Conservation (phyloP, 2,888 invertebrate species). For the Eupsilia transversa region DNA sequence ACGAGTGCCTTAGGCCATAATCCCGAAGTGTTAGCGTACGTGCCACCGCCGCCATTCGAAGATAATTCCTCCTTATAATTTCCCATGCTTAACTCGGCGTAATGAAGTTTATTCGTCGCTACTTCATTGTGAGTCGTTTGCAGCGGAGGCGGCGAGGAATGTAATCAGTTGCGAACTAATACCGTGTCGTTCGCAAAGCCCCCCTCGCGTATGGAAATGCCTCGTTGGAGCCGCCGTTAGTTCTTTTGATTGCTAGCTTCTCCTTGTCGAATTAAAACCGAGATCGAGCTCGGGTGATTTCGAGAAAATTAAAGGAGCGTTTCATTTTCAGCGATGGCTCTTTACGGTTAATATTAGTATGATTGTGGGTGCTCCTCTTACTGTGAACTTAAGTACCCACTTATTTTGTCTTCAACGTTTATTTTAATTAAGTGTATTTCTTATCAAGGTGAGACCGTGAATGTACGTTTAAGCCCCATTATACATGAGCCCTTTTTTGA, state of each 20-base stretch:
- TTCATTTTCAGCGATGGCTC: slow-evolving; percentile 85
- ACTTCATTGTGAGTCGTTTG: slow-evolving; percentile 89
- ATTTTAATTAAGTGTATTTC: slow-evolving; percentile 82
- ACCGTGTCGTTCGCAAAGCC: slow-evolving; percentile 86
- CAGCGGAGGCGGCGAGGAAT: slow-evolving; percentile 85
- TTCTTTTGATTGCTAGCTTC: slow-evolving; percentile 89
- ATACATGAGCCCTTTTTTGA: slow-evolving; percentile 56
- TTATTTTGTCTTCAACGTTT: slow-evolving; percentile 80
- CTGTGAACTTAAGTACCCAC: slow-evolving; percentile 76
- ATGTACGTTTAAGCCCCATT: slow-evolving; percentile 57
- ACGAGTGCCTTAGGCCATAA: slow-evolving; percentile 83
- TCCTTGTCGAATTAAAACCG: slow-evolving; percentile 88
- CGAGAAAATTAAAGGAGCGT: slow-evolving; percentile 87
- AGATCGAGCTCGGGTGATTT: slow-evolving; percentile 86
- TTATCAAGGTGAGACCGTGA: slow-evolving; percentile 69
- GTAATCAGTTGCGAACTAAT: slow-evolving; percentile 90
- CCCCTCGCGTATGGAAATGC: slow-evolving; percentile 89
- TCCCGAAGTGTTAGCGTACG: slow-evolving; percentile 83
- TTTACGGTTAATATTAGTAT: slow-evolving; percentile 86
- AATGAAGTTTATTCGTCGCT: slow-evolving; percentile 90
- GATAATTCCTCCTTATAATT: slow-evolving; percentile 90
- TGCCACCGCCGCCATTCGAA: slow-evolving; percentile 84
- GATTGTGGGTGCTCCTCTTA: slow-evolving; percentile 80
- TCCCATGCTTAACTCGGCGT: slow-evolving; percentile 88
- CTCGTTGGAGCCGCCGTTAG: slow-evolving; percentile 87